Percentiles rank a stretch among this genome's conserved stretches.
Conservation (phyloP, 2,888 invertebrate species). For the Eupithecia subumbrata region DNA sequence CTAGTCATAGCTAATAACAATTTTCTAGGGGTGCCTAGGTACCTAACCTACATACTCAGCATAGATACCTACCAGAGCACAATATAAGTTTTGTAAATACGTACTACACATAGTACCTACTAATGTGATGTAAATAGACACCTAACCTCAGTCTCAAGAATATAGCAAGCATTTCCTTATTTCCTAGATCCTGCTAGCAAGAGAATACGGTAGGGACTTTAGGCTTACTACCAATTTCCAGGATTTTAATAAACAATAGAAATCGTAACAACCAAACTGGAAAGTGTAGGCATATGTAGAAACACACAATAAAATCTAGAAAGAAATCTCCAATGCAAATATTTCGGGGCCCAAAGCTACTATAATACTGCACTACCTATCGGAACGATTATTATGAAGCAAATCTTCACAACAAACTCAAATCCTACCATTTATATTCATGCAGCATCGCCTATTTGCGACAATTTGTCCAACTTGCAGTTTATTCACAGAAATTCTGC, state of each 20-base stretch:
- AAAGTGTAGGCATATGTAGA: background rate
- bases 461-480: conserved; percentile 32
- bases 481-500: conserved; percentile 81
- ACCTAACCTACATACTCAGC: too few species aligned
- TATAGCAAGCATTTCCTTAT: too few species aligned
- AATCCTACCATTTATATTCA: conserved; percentile 28
- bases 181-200: too few species aligned
- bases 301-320: background rate
- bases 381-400: background rate
- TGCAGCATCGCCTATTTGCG: conserved; percentile 28
- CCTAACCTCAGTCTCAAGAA: too few species aligned
- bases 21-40: too few species aligned
- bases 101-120: too few species aligned
- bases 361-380: background rate
- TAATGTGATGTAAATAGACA: too few species aligned
- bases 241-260: background rate
- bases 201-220: too few species aligned
- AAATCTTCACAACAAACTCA: conserved; percentile 1
- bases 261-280: background rate
- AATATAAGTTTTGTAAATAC: too few species aligned
- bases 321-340: background rate
- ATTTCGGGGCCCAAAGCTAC: background rate
- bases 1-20: too few species aligned
- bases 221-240: too few species aligned
- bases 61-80: too few species aligned